Conservation (phyloP, 2,797 vertebrate genomes). For the Gymnoscopelus microlampas region DNA sequence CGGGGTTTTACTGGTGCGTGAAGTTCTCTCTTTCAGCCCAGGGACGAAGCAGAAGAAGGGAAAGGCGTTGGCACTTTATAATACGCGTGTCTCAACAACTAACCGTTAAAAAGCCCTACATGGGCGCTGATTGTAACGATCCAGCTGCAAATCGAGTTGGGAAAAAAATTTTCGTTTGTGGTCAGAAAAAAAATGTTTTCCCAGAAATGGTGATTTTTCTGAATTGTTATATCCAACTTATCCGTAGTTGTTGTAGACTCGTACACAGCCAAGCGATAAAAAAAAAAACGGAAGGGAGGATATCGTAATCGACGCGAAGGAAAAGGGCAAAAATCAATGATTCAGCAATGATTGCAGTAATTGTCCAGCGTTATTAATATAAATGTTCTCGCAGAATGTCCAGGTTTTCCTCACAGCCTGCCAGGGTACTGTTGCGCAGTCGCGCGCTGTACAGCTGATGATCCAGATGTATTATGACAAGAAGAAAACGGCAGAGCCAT, state of each 20-base stretch:
- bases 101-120: conserved; percentile 33
- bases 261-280: neutral
- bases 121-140: conserved; percentile 46
- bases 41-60: conserved; percentile 12
- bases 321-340: neutral
- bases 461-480: conserved; percentile 52
- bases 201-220: neutral
- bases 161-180: neutral
- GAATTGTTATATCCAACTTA: conserved; percentile 15
- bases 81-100: conserved; percentile 44
- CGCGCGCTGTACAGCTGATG: conserved; percentile 53
- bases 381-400: neutral
- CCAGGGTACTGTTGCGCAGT: conserved; percentile 22
- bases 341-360: neutral
- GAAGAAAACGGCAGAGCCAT: conserved; percentile 18
- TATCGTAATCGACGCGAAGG: neutral
- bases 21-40: conserved; percentile 50
- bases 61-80: conserved; percentile 76
- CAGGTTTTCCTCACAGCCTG: neutral
- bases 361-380: neutral
- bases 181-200: neutral
- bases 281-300: neutral
- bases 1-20: conserved; percentile 18
- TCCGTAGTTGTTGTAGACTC: conserved; percentile 14
- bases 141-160: conserved; percentile 15